Conservation (phyloP, 92 coral and sea anemone genomes). For the Palythoa grandiflora region DNA sequence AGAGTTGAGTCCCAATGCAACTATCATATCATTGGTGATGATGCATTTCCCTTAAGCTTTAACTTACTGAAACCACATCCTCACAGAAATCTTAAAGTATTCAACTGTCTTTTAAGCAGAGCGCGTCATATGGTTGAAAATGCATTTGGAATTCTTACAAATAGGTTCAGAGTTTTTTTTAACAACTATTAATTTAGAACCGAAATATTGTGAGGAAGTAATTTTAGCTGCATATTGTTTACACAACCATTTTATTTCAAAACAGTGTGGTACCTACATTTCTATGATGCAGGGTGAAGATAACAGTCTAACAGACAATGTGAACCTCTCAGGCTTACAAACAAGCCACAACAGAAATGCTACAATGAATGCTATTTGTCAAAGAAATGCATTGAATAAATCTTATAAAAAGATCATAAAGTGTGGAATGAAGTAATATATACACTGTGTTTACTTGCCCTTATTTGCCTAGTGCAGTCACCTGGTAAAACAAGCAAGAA, state of each 20-base stretch:
- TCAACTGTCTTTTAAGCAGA: slow-evolving; percentile 1
- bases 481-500: no score
- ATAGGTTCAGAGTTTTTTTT: slow-evolving; percentile 11
- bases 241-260: neutral
- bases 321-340: no score
- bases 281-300: no score
- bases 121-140: neutral
- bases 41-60: neutral
- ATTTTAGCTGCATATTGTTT: slow-evolving; percentile 8
- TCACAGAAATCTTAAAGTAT: neutral
- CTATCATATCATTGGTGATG: no score
- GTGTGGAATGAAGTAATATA: no score
- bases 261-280: no score
- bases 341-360: no score
- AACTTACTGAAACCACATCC: slow-evolving; percentile 5
- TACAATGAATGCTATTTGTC: no score
- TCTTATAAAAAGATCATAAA: no score
- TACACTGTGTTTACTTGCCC: no score
- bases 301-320: neutral
- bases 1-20: neutral
- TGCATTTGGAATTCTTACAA: neutral
- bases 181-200: neutral
- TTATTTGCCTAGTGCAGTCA: no score
- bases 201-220: neutral
- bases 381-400: neutral